Base-by-base conservation (phyloP, 2,888 invertebrate genomes). In the Dichetophora obliterata region DNA sequence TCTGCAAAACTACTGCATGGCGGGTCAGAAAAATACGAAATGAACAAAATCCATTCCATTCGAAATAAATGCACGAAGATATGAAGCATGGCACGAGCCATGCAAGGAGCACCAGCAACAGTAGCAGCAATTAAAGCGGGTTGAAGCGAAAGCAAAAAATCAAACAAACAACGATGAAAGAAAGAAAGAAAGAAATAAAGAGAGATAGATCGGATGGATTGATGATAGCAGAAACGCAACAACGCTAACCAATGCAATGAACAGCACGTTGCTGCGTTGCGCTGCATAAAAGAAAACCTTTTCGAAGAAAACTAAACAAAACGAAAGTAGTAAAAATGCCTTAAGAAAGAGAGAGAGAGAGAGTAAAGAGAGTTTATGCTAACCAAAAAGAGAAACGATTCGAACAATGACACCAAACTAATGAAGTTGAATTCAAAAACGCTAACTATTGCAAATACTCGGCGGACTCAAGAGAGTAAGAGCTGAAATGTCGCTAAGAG, bases 1-100 rank as follows among this genome's bases (percentile, higher is more conserved):
- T 48, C 71, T 37, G 71, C 59, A 37, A 27, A 31, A 50, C 72
- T 43, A 63, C 73, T 73, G 63, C 74, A 74, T n/a, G 54, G 65
- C 65, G 74, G 24, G 65, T 37, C 52, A 66, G 43, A 34, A 57
- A 37, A 59, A 57, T 24, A 9, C 31, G 52, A 70, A 70, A 31
- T 22, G 34, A 57, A 71, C 22, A 69, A 27, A 3, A 52, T 50
- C n/a, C n/a, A n/a, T 43, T 43, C 27, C 37, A 19, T 24, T 54
- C 54, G 54, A 57, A 57, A 14, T 19, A 34, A 71, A 59, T 71
- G 37, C 59, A 71, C 71, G 70, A 70, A 57, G 57, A 19, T 37
- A 34, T 34, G n/a, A 11, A 34, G 65, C 14, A 65, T 19, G 48
- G 63, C 16, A 63, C 16, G 66, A 37, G 43, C 34, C 5, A 16